Conservation (phyloP, 2,113 vertebrate species). For the Serilophus lunatus region DNA sequence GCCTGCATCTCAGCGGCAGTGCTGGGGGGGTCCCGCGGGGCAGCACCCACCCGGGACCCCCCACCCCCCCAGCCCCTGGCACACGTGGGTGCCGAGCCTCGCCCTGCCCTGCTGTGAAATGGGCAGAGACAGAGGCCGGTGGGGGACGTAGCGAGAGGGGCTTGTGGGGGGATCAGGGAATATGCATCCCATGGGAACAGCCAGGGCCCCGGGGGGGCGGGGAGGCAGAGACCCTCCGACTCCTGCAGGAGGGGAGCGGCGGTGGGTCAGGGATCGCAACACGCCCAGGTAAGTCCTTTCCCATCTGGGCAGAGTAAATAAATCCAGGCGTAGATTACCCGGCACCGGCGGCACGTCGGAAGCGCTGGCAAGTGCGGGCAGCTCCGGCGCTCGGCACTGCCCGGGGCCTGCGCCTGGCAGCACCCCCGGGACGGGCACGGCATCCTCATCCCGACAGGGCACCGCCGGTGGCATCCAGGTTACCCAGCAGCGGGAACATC, state of each 20-base stretch:
- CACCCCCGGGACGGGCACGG: accelerated
- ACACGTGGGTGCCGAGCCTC: background rate
- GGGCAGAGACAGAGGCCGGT: background rate
- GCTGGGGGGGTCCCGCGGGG: background rate
- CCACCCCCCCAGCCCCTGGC: background rate
- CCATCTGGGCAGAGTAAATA: slow-evolving; percentile 10
- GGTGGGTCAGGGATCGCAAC: background rate
- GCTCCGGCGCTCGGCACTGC: background rate
- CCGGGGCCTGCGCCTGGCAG: background rate
- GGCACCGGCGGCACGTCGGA: background rate
- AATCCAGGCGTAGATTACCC: background rate
- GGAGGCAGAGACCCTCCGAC: background rate
- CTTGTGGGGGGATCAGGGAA: accelerated
- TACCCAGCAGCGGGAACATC: background rate
- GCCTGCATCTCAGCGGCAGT: background rate
- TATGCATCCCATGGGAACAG: background rate
- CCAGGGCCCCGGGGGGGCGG: background rate
- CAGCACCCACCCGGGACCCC: background rate
- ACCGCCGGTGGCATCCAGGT: background rate
- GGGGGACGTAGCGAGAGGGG: background rate
- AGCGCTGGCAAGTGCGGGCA: background rate
- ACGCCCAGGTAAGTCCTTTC: slow-evolving; percentile 29
- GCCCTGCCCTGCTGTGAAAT: background rate
- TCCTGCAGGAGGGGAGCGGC: background rate
- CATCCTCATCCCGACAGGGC: background rate